Conservation (phyloP, 2,888 invertebrate species). For the Tuta absoluta region DNA sequence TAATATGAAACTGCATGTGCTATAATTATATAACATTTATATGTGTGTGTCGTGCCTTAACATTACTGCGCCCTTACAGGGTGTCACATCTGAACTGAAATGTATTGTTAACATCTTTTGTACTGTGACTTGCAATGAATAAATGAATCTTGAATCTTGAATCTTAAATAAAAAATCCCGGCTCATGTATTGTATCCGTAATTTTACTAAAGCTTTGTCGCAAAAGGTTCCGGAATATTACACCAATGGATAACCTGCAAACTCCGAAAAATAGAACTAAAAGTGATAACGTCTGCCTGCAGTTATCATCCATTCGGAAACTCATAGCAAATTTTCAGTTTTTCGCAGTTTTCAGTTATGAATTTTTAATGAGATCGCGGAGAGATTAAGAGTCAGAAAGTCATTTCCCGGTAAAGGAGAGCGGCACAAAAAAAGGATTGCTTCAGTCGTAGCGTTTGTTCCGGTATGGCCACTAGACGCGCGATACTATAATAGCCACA, state of each 20-base stretch:
- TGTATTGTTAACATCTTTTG: no score
- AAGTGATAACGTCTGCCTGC: constrained; percentile 17
- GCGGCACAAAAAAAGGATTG: constrained; percentile 70
- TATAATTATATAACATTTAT: no score
- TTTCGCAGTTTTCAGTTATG: constrained; percentile 81
- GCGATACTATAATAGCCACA: constrained; percentile 33
- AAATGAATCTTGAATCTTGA: no score
- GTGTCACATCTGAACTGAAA: no score
- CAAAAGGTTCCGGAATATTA: not conserved
- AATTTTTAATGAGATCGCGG: constrained; percentile 84
- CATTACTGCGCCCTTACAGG: no score
- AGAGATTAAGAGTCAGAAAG: constrained; percentile 82
- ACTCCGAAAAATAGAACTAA: constrained; percentile 4
- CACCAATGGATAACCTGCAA: not conserved
- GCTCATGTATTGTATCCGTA: not conserved
- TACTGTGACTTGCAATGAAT: no score
- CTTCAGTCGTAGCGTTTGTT: constrained; percentile 71
- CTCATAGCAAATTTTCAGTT: constrained; percentile 74
- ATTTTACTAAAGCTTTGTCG: not conserved
- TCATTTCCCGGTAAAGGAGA: constrained; percentile 80
- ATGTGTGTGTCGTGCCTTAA: no score
- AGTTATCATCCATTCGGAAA: constrained; percentile 37
- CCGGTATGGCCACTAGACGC: constrained; percentile 51
- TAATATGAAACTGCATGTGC: no score
- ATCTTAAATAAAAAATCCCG: no score